Conservation (phyloP, 2,113 vertebrate genomes). For the Brachypodius melanocephalos region DNA sequence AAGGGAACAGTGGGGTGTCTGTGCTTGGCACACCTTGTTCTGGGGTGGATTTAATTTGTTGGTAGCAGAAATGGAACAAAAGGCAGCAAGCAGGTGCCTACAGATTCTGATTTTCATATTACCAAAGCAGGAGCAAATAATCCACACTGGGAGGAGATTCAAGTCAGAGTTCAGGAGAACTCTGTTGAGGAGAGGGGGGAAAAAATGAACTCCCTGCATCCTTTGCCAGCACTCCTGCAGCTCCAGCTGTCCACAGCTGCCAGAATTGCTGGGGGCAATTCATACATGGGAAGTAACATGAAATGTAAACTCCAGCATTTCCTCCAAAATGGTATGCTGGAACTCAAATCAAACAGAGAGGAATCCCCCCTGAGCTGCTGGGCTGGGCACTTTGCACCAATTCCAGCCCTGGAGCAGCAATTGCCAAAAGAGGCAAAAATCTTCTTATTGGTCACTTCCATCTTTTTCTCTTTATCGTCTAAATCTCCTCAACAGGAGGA, state of each 20-base stretch:
- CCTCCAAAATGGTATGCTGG: not conserved
- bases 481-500: not conserved
- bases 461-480: not conserved
- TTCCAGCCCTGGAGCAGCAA: not conserved
- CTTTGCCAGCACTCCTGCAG: not conserved
- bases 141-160: not conserved
- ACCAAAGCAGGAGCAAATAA: not conserved
- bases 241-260: not conserved
- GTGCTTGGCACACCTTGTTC: not conserved
- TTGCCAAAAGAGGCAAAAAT: not conserved
- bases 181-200: not conserved
- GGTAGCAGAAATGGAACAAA: not conserved
- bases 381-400: not conserved
- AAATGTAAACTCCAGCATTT: not conserved
- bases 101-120: not conserved
- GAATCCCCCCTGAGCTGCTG: not conserved
- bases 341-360: not conserved
- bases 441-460: not conserved
- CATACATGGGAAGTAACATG: not conserved
- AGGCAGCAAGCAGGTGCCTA: not conserved
- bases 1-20: not conserved
- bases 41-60: not conserved
- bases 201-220: not conserved
- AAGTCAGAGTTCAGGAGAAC: not conserved
- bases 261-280: not conserved